Percentiles rank a stretch among this genome's conserved stretches.
These are phyloP conservation scores for Cremastinae sp. DNA, from an alignment of 2,888 invertebrate genomes.

Conservation along the genomic window DNA sequence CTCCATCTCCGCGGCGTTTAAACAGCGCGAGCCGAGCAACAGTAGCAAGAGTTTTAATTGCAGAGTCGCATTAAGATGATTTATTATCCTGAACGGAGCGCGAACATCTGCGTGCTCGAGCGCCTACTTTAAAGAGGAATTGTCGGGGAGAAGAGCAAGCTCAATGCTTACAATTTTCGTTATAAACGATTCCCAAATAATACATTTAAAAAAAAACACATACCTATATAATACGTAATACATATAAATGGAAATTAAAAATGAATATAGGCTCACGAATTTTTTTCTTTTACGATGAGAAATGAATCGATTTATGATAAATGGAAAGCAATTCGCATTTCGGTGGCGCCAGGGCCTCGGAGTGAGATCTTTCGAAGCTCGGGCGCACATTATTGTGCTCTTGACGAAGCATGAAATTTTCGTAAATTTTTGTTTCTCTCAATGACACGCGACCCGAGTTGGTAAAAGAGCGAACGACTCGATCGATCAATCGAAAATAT, in stretches of 20 bases:
- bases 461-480: not conserved
- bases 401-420: constrained; percentile 58
- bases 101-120: constrained; percentile 37
- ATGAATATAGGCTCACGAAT: too few relatives aligned
- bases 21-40: constrained; percentile 14
- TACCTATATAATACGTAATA: too few relatives aligned
- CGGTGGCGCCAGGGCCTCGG: not conserved
- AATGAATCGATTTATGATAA: not conserved
- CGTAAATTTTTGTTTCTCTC: constrained; percentile 42
- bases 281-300: too few relatives aligned
- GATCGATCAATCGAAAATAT: constrained; percentile 31
- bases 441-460: constrained; percentile 22
- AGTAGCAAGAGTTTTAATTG: constrained; percentile 50
- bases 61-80: constrained; percentile 63
- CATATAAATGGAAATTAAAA: too few relatives aligned
- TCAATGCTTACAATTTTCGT: constrained; percentile 24
- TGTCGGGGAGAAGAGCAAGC: constrained; percentile 2
- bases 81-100: constrained; percentile 59
- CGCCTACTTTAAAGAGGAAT: not conserved
- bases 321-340: not conserved
- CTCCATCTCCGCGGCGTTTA: not conserved
- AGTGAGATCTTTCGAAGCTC: constrained; percentile 23
- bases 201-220: too few relatives aligned
- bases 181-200: too few relatives aligned
- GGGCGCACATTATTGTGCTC: constrained; percentile 16